These are phyloP conservation scores for Stegodyphus mimosarum DNA, from an alignment of 1,140 invertebrate genomes.

Conservation along the genomic window DNA sequence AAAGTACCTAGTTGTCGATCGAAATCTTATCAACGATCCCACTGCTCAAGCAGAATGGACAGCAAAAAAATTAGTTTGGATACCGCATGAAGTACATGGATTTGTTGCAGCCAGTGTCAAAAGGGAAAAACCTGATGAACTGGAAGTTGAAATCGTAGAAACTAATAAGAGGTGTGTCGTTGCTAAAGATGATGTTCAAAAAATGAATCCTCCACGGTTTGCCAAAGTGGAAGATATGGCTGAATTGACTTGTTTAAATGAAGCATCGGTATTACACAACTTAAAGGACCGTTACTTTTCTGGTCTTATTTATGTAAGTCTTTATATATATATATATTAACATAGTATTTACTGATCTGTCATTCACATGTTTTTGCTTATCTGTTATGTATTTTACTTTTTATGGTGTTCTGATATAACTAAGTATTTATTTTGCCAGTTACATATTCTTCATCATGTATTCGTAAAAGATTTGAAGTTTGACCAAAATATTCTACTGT, in stretches of 20 bases:
- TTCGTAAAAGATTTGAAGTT: too few relatives aligned
- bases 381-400: too few relatives aligned
- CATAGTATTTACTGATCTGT: too few relatives aligned
- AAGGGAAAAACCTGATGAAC: conserved; percentile 92
- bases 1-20: conserved; percentile 91
- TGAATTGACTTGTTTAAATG: conserved; percentile 98
- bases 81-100: conserved; percentile 96
- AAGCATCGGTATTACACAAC: conserved; percentile 99
- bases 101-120: conserved; percentile 97
- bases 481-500: too few relatives aligned
- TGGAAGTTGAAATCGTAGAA: conserved; percentile 96
- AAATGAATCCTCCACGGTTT: conserved; percentile 99
- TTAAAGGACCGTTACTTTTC: conserved; percentile 99
- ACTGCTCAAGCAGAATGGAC: conserved; percentile 99
- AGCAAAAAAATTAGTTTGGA: conserved; percentile 96
- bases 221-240: conserved; percentile 99
- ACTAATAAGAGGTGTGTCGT: conserved; percentile 91
- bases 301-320: conserved; percentile 99
- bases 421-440: too few relatives aligned
- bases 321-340: neutral
- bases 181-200: conserved; percentile 96
- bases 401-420: too few relatives aligned
- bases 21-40: conserved; percentile 95
- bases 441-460: too few relatives aligned
- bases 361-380: too few relatives aligned